phyloP scores from a whole-genome alignment of 2,888 invertebrate species.

The Aporophyla lueneburgensis region DNA sequence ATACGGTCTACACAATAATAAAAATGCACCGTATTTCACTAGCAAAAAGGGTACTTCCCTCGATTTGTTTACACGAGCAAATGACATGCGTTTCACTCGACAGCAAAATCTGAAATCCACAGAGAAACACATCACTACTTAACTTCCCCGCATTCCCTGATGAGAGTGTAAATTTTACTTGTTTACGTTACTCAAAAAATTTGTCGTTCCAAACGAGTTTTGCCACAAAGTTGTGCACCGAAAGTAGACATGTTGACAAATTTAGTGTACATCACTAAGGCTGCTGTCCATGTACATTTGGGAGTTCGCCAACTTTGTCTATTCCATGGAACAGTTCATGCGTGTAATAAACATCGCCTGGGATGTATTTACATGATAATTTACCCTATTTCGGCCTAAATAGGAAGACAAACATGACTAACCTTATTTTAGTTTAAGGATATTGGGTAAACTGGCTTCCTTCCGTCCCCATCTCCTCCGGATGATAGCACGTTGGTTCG shows the following conservation, averaged over 20 bases:
- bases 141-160: slow-evolving; percentile 18
- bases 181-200: slow-evolving; percentile 56
- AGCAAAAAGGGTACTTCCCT: neutral
- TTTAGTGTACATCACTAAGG: slow-evolving; percentile 73
- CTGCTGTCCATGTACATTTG: slow-evolving; percentile 73
- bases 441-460: slow-evolving; percentile 50
- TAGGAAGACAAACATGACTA: slow-evolving; percentile 63
- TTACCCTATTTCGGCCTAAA: slow-evolving; percentile 63
- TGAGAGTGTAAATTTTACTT: slow-evolving; percentile 49
- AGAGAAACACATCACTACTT: slow-evolving; percentile 12
- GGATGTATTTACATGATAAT: slow-evolving; percentile 78
- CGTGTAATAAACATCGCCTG: slow-evolving; percentile 75
- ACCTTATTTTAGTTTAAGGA: slow-evolving; percentile 64
- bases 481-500: slow-evolving; percentile 13
- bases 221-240: slow-evolving; percentile 56
- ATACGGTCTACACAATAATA: neutral
- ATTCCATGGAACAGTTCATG: slow-evolving; percentile 78
- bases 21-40: neutral
- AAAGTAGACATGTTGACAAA: slow-evolving; percentile 77
- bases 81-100: slow-evolving; percentile 15
- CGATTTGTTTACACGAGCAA: slow-evolving; percentile 3
- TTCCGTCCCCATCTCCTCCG: slow-evolving; percentile 27
- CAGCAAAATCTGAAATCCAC: slow-evolving; percentile 20
- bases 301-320: slow-evolving; percentile 80
- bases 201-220: slow-evolving; percentile 50